Evolutionary conservation across 2,888 invertebrate genomes (phyloP).

Genomic region (Erebia palarica): DNA sequence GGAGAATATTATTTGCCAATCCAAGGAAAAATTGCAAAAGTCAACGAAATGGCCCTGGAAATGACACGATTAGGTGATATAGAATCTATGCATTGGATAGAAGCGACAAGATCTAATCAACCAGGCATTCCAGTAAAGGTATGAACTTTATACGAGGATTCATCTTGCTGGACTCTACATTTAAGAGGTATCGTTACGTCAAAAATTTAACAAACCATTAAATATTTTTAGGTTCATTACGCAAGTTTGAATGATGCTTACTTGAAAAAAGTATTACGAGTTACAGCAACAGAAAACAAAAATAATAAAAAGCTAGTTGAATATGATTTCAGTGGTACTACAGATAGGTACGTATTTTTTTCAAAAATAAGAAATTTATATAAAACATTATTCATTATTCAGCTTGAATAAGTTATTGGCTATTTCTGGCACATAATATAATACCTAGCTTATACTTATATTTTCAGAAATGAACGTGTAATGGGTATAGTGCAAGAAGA

Average conservation of each 20-base stretch:
- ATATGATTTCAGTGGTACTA: constrained; percentile 63
- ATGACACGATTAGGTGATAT: constrained; percentile 49
- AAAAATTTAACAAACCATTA: neutral
- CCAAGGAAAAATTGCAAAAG: constrained; percentile 33
- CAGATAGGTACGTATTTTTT: constrained; percentile 47
- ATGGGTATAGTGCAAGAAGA: constrained; percentile 84
- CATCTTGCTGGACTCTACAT: neutral
- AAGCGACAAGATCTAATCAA: constrained; percentile 40
- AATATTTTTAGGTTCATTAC: constrained; percentile 54
- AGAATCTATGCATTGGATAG: constrained; percentile 55
- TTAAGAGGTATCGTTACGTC: neutral
- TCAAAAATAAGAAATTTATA: neutral
- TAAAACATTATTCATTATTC: neutral
- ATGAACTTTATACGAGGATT: constrained; percentile 1
- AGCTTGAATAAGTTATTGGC: neutral
- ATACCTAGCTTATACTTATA: neutral
- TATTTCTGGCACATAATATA: neutral
- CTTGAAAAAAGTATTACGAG: constrained; percentile 47
- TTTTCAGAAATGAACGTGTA: constrained; percentile 73
- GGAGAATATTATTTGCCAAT: constrained; percentile 49
- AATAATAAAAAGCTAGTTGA: constrained; percentile 43
- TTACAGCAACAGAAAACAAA: constrained; percentile 30
- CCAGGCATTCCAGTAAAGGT: constrained; percentile 55
- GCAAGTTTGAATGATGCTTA: constrained; percentile 52
- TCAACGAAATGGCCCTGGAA: constrained; percentile 41